Evolutionary conservation across 2,888 invertebrate genomes (phyloP).

Genomic region (Nemapogon koenigi): DNA sequence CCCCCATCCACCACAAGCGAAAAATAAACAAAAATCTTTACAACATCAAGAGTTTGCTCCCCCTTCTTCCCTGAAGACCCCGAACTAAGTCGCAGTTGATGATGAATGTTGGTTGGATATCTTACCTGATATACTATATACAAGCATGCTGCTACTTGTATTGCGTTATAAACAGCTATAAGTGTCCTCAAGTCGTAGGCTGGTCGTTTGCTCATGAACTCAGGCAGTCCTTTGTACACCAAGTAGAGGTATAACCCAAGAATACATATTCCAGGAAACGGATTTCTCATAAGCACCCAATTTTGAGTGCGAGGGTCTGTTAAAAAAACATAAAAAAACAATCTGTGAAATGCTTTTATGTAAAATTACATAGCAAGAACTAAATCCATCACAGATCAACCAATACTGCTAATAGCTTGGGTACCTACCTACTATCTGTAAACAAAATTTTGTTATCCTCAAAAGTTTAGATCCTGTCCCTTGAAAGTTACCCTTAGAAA

Average conservation of each 20-base stretch:
- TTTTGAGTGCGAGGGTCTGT: constrained; percentile 70
- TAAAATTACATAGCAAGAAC: no score
- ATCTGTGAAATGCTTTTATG: no score
- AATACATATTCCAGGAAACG: constrained; percentile 69
- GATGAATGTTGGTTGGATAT: no score
- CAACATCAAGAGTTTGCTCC: no score
- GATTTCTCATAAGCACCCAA: constrained; percentile 73
- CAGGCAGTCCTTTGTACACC: constrained; percentile 72
- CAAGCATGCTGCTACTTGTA: constrained; percentile 69
- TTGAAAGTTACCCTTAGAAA: no score
- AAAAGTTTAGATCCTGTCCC: no score
- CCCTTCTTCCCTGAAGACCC: no score
- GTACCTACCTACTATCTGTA: neutral
- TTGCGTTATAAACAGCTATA: constrained; percentile 70
- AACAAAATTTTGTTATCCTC: neutral
- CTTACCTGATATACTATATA: constrained; percentile 68
- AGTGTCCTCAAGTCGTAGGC: constrained; percentile 69
- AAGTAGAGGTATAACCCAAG: constrained; percentile 68
- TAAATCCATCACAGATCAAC: no score
- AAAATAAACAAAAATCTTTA: no score
- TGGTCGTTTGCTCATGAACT: constrained; percentile 69
- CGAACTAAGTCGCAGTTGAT: no score
- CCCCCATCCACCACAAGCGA: no score
- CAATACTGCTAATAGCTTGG: no score
- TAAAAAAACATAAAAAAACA: constrained; percentile 13